Percentiles rank a stretch among this genome's conserved stretches.
Evolutionary conservation across 1,140 invertebrate species (phyloP).

Genomic region (Coelopa frigida): DNA sequence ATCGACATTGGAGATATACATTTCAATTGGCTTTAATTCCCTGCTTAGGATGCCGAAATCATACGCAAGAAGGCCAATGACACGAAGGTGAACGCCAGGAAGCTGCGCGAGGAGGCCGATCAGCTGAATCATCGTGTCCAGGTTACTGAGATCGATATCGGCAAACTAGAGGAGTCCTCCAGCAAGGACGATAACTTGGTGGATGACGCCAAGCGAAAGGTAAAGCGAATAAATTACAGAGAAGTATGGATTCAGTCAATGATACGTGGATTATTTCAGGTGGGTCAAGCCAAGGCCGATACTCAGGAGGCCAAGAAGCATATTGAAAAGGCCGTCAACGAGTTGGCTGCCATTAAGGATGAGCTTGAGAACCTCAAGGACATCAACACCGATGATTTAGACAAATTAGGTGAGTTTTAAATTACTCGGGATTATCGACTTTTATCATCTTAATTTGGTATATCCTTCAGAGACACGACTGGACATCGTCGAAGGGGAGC

Average conservation of each 20-base stretch:
- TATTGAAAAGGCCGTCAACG: conserved; percentile 70
- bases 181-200: conserved; percentile 65
- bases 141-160: conserved; percentile 61
- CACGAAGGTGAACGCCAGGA: conserved; percentile 65
- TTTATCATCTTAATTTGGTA: neutral
- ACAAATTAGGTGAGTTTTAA: conserved; percentile 48
- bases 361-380: conserved; percentile 71
- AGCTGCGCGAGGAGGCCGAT: conserved; percentile 70
- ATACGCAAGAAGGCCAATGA: conserved; percentile 69
- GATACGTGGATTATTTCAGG: conserved; percentile 46
- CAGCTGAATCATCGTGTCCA: conserved; percentile 61
- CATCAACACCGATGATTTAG: conserved; percentile 62
- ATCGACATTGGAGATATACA: neutral
- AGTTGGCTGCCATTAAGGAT: conserved; percentile 71
- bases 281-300: conserved; percentile 78
- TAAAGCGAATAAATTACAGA: conserved; percentile 24
- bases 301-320: conserved; percentile 69
- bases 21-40: conserved; percentile 8
- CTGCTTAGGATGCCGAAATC: conserved; percentile 57
- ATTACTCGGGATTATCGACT: neutral
- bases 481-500: conserved; percentile 61
- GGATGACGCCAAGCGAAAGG: conserved; percentile 61
- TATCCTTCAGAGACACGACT: conserved; percentile 59
- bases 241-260: neutral
- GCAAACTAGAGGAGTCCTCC: conserved; percentile 65